Conservation (phyloP, 2,888 invertebrate genomes). For the Cephonodes hylas region DNA sequence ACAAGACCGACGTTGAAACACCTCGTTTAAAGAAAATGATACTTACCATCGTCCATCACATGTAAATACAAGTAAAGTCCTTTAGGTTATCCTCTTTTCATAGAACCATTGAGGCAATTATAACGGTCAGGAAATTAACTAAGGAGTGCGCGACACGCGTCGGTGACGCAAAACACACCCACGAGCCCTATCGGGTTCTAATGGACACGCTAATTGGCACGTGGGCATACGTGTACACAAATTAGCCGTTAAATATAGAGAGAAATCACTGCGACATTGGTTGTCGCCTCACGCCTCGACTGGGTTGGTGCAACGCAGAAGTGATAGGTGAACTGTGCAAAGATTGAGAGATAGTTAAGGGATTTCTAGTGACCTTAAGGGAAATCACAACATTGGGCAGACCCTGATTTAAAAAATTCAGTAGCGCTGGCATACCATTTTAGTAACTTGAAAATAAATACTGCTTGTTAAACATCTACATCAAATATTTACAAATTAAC, state of each 20-base stretch:
- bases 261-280: constrained; percentile 19
- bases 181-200: constrained; percentile 42
- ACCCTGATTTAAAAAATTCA: too few relatives aligned
- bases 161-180: constrained; percentile 23
- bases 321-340: too few relatives aligned
- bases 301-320: too few relatives aligned
- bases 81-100: background rate
- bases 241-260: constrained; percentile 26
- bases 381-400: too few relatives aligned
- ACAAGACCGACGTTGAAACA: too few relatives aligned
- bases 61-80: background rate
- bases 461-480: background rate
- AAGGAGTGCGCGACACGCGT: background rate
- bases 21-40: too few relatives aligned
- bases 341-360: too few relatives aligned
- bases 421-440: too few relatives aligned
- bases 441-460: background rate
- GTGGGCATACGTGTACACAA: constrained; percentile 21
- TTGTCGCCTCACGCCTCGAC: background rate
- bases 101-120: background rate
- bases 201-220: constrained; percentile 28
- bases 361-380: too few relatives aligned
- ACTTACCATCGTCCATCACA: too few relatives aligned
- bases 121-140: background rate
- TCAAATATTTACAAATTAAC: background rate